Evolutionary conservation across 2,888 invertebrate species (phyloP).

Genomic region (Drosophila borborema): DNA sequence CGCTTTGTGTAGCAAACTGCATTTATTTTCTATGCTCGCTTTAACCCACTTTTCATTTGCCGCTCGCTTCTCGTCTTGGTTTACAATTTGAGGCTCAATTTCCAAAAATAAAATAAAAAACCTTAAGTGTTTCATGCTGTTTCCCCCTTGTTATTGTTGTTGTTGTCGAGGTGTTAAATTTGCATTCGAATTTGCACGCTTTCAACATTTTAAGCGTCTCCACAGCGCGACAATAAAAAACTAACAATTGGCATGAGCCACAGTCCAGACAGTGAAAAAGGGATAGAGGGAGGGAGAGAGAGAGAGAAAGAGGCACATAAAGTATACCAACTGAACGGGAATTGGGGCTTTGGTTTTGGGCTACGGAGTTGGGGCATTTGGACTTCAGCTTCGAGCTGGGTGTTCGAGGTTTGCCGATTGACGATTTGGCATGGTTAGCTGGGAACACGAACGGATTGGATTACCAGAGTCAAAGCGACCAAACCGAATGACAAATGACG

Average conservation of each 20-base stretch:
- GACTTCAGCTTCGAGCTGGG: neutral
- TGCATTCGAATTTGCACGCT: slow-evolving; percentile 79
- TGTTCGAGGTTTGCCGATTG: neutral
- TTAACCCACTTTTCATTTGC: slow-evolving; percentile 70
- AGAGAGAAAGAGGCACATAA: slow-evolving; percentile 6
- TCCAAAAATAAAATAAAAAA: slow-evolving; percentile 49
- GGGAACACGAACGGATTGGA: slow-evolving; percentile 56
- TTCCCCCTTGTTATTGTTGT: slow-evolving; percentile 5
- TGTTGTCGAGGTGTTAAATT: slow-evolving; percentile 70
- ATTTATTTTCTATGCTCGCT: slow-evolving; percentile 71
- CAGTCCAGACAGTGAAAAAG: slow-evolving; percentile 25
- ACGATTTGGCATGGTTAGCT: slow-evolving; percentile 31
- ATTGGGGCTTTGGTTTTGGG: slow-evolving; percentile 6
- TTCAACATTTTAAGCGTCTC: slow-evolving; percentile 69
- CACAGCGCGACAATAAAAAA: slow-evolving; percentile 56
- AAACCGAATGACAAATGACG: slow-evolving; percentile 68
- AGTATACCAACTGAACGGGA: slow-evolving; percentile 22
- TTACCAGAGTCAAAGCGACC: slow-evolving; percentile 59
- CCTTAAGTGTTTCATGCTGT: slow-evolving; percentile 50
- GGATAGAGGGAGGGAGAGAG: too few species aligned
- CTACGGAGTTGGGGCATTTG: neutral
- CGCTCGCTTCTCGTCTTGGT: slow-evolving; percentile 70
- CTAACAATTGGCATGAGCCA: slow-evolving; percentile 74
- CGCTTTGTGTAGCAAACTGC: slow-evolving; percentile 34
- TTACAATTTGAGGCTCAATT: slow-evolving; percentile 74